phyloP scores from a whole-genome alignment of 2,113 vertebrate genomes.

The Bubo bubo region DNA sequence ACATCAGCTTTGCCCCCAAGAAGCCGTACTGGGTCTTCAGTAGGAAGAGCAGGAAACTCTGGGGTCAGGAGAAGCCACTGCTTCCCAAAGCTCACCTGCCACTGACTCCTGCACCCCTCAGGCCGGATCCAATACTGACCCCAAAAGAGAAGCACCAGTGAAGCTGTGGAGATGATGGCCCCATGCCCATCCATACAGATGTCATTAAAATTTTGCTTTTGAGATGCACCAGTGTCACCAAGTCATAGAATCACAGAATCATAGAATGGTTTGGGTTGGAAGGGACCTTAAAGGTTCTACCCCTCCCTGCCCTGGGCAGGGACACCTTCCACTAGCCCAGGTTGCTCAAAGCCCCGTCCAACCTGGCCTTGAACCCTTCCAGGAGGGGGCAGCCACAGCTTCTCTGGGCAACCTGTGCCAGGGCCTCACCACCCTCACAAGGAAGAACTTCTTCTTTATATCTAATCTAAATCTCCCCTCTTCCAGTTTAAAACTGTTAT shows the following conservation, averaged over 20 bases:
- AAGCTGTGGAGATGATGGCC: not conserved
- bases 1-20: not conserved
- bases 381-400: no score
- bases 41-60: not conserved
- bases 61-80: not conserved
- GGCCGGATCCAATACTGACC: not conserved
- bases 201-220: not conserved
- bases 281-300: no score
- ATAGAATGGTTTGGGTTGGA: no score
- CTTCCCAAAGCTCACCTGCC: not conserved
- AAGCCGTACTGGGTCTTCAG: not conserved
- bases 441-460: no score
- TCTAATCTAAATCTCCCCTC: no score
- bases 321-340: no score
- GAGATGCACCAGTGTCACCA: not conserved
- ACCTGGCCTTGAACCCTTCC: no score
- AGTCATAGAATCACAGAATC: not conserved
- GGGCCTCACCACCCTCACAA: no score
- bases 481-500: no score
- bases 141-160: not conserved
- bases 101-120: not conserved
- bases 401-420: no score
- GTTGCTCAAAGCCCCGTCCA: no score
- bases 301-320: no score
- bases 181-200: not conserved